Percentiles rank a stretch among this genome's conserved stretches.
Evolutionary conservation across 2,113 vertebrate species (phyloP).

Genomic region (Corythoichthys haematopterus): DNA sequence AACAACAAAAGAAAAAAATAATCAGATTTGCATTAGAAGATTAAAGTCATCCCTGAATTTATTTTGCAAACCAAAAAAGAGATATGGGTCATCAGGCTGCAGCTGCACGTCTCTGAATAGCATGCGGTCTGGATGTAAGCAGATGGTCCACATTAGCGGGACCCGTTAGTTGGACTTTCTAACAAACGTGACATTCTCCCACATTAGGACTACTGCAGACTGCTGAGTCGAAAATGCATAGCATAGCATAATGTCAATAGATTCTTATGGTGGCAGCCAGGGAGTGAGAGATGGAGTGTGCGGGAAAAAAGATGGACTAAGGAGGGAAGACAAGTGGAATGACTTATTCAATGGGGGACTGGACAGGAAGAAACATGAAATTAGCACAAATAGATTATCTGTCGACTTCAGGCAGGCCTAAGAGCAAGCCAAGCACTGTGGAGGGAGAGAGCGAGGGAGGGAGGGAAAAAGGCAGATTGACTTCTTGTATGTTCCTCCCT

Average conservation of each 20-base stretch:
- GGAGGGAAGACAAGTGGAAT: conserved; percentile 59
- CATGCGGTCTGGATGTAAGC: conserved; percentile 29
- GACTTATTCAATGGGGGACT: conserved; percentile 68
- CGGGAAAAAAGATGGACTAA: conserved; percentile 42
- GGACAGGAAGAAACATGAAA: conserved; percentile 68
- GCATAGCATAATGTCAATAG: conserved; percentile 45
- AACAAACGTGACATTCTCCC: conserved; percentile 24
- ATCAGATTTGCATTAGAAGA: not conserved
- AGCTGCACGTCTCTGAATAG: conserved; percentile 22
- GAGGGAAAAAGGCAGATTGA: conserved; percentile 46
- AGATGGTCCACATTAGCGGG: conserved; percentile 39
- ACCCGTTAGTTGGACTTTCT: conserved; percentile 17
- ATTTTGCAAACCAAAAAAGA: conserved; percentile 13
- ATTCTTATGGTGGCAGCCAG: conserved; percentile 36
- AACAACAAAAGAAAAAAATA: no score
- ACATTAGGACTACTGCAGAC: conserved; percentile 39
- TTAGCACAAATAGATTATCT: conserved; percentile 80
- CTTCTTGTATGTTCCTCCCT: conserved; percentile 63
- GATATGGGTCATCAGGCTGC: conserved; percentile 16
- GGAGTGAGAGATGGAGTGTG: conserved; percentile 9
- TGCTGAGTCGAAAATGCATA: conserved; percentile 54
- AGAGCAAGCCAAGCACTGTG: conserved; percentile 59
- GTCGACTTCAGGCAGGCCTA: conserved; percentile 56
- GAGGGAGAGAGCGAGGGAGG: conserved; percentile 20
- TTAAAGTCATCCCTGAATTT: conserved; percentile 9